Evolutionary conservation across 2,888 invertebrate species (phyloP), one percentile per base, ranked within the genome.

Genomic region (Cephus pulcher): DNA sequence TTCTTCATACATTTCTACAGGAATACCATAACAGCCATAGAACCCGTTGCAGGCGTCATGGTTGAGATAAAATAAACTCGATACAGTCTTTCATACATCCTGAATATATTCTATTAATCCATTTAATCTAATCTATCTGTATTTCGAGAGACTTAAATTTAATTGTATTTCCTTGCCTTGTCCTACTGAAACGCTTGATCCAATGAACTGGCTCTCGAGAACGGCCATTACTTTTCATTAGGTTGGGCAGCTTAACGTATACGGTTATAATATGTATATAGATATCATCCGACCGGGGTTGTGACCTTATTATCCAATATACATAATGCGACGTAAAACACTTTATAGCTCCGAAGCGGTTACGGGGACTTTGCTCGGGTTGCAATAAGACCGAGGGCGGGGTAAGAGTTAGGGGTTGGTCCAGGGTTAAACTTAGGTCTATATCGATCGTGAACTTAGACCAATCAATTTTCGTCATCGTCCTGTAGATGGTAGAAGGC

Each of bases 161-260:
- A 30, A 15, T 37, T 74, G 12, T 34, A 34, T 6, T 76, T 30
- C 35, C 70, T 34, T 69, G 35, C 12, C 32, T 75, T 30, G 37
- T 37, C 12, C 37, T 15, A 37, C 37, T 15, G 37, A 37, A 37
- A 37, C 37, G 12, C 37, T 77, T 75, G 77, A 77, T 74, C 77
- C 70, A 77, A 77, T 69, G 77, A 37, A 33, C 70, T 68, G 35
- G 74, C 70, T 74, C 74, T 37, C 77, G 69, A n/a, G 74, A 37
- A 15, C 37, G 75, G 70, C 74, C 75, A 77, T 75, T 74, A 77
- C 69, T 77, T 77, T 77, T 77, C 77, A 77, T 77, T 75, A 77
- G 70, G 74, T 77, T 77, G n/a, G 40, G 34, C 70, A 56, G 74
- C 77, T 75, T 77, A 70, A 75, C 75, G 77, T 77, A 77, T 75